phyloP scores from a whole-genome alignment of 2,113 vertebrate genomes.

The Chaetodon auriga region DNA sequence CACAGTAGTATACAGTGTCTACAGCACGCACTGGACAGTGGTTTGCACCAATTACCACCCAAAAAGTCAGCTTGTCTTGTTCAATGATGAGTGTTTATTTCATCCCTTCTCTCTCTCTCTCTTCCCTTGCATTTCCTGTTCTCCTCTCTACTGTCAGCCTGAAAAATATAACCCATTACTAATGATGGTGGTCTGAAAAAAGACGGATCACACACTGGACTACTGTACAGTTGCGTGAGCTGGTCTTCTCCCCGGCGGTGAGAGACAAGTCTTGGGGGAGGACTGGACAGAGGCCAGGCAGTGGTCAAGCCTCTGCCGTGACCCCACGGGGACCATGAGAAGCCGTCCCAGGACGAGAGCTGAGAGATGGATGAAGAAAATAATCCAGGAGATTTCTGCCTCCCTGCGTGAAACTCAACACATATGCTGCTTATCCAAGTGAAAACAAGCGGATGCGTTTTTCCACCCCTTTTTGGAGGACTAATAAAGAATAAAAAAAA shows the following conservation, averaged over 20 bases:
- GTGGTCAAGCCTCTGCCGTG: conserved; percentile 63
- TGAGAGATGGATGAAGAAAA: conserved; percentile 17
- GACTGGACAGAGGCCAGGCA: conserved; percentile 65
- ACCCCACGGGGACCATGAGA: conserved; percentile 61
- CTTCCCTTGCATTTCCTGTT: background rate
- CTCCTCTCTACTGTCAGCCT: background rate
- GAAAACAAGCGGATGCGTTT: conserved; percentile 20
- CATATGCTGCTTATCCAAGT: conserved; percentile 8
- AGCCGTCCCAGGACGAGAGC: conserved; percentile 33
- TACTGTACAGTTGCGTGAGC: conserved; percentile 44
- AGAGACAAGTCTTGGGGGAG: conserved; percentile 50
- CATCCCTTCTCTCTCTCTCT: background rate
- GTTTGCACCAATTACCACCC: conserved; percentile 27
- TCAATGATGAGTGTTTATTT: background rate
- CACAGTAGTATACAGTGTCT: conserved; percentile 44
- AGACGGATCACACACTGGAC: background rate
- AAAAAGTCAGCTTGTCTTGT: conserved; percentile 38
- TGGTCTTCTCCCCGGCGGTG: conserved; percentile 27
- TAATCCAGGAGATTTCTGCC: conserved; percentile 42
- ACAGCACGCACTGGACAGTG: conserved; percentile 28
- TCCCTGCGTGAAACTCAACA: conserved; percentile 32
- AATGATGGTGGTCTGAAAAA: background rate
- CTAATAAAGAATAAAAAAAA: background rate
- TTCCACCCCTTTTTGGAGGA: background rate
- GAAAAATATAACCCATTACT: background rate